Evolutionary conservation across 2,888 invertebrate species (phyloP).

Genomic region (Sphinx pinastri): DNA sequence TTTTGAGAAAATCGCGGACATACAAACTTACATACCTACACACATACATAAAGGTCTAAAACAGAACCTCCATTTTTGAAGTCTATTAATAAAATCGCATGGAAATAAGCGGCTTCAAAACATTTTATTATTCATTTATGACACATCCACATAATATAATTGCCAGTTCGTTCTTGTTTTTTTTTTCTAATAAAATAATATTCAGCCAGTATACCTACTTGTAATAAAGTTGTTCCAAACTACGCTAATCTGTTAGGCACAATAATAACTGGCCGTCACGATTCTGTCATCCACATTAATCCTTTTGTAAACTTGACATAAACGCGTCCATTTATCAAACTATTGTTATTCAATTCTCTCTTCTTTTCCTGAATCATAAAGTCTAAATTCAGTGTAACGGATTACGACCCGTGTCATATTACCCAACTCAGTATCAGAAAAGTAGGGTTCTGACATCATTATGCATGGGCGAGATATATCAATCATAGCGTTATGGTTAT

Average conservation of each 20-base stretch:
- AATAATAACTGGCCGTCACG: background rate
- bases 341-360: background rate
- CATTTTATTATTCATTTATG: too few species aligned
- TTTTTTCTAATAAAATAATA: background rate
- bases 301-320: background rate
- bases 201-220: background rate
- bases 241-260: background rate
- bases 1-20: too few species aligned
- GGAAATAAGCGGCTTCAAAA: too few species aligned
- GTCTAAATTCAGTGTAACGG: background rate
- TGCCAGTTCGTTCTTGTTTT: too few species aligned
- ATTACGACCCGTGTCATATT: slow-evolving; percentile 1
- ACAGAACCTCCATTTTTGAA: too few species aligned
- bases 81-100: too few species aligned
- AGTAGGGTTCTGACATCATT: slow-evolving; percentile 11
- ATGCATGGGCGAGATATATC: background rate
- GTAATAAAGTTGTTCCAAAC: background rate
- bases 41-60: too few species aligned
- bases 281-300: slow-evolving; percentile 6
- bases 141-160: too few species aligned
- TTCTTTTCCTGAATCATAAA: background rate
- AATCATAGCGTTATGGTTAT: background rate
- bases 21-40: too few species aligned
- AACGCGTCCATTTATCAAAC: background rate
- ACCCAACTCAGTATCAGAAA: slow-evolving; percentile 11